Evolutionary conservation across 2,113 vertebrate genomes (phyloP), one percentile per base, ranked within the genome.

Genomic region (Barbus barbus): DNA sequence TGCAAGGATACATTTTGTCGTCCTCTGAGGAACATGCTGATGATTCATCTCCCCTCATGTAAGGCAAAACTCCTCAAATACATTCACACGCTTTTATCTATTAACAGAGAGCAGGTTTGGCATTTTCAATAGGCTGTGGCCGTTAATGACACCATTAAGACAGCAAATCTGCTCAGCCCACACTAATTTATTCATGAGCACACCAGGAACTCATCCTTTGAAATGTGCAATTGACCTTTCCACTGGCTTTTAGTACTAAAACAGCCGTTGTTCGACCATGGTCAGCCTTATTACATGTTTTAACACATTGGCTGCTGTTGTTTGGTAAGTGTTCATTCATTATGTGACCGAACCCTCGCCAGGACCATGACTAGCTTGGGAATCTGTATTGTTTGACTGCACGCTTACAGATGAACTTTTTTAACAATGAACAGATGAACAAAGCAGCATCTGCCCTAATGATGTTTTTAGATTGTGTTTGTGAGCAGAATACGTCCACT

Each of bases 201-300:
- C 67, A 60, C 83, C 86, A 85, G 86, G 81, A 87, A 58, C 75
- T 51, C 53, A 65, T 77, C 44, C 86, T 89, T 89, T 86, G 79
- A 89, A 89, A 89, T 69, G 46, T 86, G 77, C 85, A 86, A 85
- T 77, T 86, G 88, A 89, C 88, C 86, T 89, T 89, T 89, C 84
- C 78, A 87, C 75, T 72, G 75, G 63, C 53, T 71, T 80, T 86
- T 72, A 81, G 82, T 58, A 65, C 82, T 77, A 56, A 87, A 83
- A 77, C 65, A 75, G 82, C 51, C 82, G 44, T 61, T 61, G 83
- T 80, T 36, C 41, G 8, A 28, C 58, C 82, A 33, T 36, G 75
- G 61, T 65, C 83, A 56, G 38, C 53, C 53, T 53, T 60, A 83
- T 84, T 65, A 76, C 56, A 41, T 58, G 61, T 61, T 65, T 82